Evolutionary conservation across 2,113 vertebrate genomes (phyloP).

Genomic region (Mormoops blainvillei): DNA sequence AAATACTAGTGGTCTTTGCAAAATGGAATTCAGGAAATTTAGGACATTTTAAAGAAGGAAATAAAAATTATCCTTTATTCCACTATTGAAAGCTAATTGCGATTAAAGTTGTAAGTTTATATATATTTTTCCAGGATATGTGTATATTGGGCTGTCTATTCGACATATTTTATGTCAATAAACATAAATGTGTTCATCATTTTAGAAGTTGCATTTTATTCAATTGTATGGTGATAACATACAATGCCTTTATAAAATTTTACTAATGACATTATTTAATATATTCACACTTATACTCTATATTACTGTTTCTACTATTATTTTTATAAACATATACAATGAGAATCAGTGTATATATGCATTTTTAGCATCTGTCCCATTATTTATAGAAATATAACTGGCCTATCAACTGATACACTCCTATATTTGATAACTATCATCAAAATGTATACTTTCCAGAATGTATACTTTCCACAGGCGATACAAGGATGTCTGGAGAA

Average conservation of each 20-base stretch:
- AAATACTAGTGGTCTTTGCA: not conserved
- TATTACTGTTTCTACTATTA: not conserved
- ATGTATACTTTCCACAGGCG: not conserved
- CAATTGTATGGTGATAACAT: not conserved
- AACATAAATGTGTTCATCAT: not conserved
- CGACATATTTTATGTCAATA: not conserved
- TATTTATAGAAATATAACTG: not conserved
- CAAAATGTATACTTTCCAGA: not conserved
- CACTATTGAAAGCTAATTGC: not conserved
- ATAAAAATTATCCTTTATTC: not conserved
- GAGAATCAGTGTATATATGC: not conserved
- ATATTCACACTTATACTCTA: not conserved
- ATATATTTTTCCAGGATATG: not conserved
- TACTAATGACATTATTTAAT: not conserved
- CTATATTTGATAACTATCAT: not conserved
- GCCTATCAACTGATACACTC: not conserved
- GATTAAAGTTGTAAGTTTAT: not conserved
- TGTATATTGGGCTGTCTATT: not conserved
- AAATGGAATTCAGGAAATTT: not conserved
- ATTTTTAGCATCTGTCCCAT: not conserved
- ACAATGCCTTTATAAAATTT: not conserved
- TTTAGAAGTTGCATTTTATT: not conserved
- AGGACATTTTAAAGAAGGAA: not conserved
- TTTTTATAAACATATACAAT: not conserved
- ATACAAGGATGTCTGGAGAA: not conserved